Conservation (phyloP, 2,797 vertebrate species). For the Falco concolor region DNA sequence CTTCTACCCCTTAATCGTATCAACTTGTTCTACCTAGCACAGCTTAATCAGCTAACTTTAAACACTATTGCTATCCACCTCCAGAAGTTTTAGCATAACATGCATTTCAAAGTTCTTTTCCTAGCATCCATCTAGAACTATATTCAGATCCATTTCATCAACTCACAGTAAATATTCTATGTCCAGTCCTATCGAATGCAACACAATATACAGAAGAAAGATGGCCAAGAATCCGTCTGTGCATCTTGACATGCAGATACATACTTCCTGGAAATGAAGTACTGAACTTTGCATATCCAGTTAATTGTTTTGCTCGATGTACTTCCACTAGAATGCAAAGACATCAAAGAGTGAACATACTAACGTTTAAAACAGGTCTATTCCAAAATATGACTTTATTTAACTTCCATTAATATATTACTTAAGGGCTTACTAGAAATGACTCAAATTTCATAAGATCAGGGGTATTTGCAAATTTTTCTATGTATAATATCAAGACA, state of each 20-base stretch:
- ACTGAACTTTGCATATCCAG: constrained; percentile 85
- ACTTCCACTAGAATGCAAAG: constrained; percentile 84
- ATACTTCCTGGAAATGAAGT: constrained; percentile 88
- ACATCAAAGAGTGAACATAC: not conserved
- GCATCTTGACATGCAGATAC: constrained; percentile 94
- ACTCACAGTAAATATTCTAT: constrained; percentile 98
- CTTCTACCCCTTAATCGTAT: not conserved
- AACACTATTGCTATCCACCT: not conserved
- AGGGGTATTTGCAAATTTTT: not conserved
- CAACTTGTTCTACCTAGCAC: not conserved
- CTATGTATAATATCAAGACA: not conserved
- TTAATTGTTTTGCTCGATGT: constrained; percentile 86
- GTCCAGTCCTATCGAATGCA: constrained; percentile 94
- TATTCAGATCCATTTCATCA: not conserved
- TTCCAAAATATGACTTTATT: not conserved
- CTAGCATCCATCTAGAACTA: not conserved
- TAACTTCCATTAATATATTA: not conserved
- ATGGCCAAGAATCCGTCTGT: constrained; percentile 94
- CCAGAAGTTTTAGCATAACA: not conserved
- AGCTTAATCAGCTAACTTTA: not conserved
- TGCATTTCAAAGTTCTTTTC: not conserved
- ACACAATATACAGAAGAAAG: constrained; percentile 98
- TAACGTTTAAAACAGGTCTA: not conserved
- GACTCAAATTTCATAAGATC: not conserved
- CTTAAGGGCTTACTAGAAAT: not conserved